Conservation (phyloP, 2,113 vertebrate species). For the Prietella phreatophila region DNA sequence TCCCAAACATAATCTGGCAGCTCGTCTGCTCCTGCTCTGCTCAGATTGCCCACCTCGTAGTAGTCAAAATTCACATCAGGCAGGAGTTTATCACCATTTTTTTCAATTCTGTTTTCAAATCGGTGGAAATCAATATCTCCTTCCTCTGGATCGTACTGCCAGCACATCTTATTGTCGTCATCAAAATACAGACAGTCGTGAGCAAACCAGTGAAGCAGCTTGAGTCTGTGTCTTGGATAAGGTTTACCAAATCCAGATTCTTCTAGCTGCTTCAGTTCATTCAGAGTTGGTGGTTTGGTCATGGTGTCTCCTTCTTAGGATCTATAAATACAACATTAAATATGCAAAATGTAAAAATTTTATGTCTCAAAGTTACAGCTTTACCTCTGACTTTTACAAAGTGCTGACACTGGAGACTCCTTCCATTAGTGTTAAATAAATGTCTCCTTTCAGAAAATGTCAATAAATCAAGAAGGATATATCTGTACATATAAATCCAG, state of each 20-base stretch:
- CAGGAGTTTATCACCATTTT: not conserved
- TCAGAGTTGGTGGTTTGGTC: too few relatives aligned
- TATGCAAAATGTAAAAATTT: too few relatives aligned
- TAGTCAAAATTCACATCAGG: not conserved
- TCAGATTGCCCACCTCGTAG: constrained; percentile 43
- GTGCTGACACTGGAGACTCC: too few relatives aligned
- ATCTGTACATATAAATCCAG: too few relatives aligned
- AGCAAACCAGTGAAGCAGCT: constrained; percentile 41
- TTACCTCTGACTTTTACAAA: too few relatives aligned
- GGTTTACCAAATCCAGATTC: not conserved
- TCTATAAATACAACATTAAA: too few relatives aligned
- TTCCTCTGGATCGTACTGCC: not conserved
- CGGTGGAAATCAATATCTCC: constrained; percentile 28
- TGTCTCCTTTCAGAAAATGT: too few relatives aligned
- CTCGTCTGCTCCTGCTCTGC: accelerated
- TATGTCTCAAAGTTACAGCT: too few relatives aligned
- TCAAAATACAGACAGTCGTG: not conserved
- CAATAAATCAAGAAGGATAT: too few relatives aligned
- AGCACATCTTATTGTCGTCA: not conserved
- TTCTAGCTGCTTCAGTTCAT: too few relatives aligned
- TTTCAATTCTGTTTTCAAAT: not conserved
- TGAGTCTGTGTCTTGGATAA: constrained; percentile 16
- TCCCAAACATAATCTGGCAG: not conserved
- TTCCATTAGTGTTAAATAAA: too few relatives aligned
- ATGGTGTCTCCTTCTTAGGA: too few relatives aligned